These are phyloP conservation scores for Andrena bicolor DNA, from an alignment of 2,888 invertebrate genomes.

Conservation along the genomic window DNA sequence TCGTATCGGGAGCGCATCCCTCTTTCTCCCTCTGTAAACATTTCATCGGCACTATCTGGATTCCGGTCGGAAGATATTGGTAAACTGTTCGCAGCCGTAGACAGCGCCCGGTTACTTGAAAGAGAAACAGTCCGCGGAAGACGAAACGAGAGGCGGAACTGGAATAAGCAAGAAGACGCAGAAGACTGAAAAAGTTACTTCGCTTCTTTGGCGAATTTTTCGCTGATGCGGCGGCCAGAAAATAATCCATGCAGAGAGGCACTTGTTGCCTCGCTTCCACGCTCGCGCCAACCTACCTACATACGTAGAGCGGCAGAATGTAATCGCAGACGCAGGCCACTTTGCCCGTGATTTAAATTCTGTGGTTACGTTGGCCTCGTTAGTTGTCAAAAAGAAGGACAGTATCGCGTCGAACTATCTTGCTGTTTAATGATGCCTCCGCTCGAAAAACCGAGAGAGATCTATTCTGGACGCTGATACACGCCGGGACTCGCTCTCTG, in stretches of 20 bases:
- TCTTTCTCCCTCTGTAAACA: background rate
- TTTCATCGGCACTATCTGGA: background rate
- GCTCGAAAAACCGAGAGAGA: background rate
- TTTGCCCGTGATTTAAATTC: background rate
- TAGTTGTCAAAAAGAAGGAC: background rate
- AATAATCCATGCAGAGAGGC: constrained; percentile 3
- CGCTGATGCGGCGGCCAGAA: background rate
- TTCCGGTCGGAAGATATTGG: background rate
- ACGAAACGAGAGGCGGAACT: background rate
- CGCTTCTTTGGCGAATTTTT: constrained; percentile 20
- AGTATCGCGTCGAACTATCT: background rate
- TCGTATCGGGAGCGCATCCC: background rate
- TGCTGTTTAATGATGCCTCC: background rate
- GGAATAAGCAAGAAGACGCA: constrained; percentile 1
- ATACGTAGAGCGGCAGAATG: no score
- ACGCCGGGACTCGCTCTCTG: background rate
- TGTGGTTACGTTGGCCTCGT: background rate
- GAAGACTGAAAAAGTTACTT: background rate
- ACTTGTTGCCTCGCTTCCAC: constrained; percentile 12
- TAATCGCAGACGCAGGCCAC: background rate
- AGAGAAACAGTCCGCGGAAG: background rate
- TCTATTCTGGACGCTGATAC: constrained; percentile 33
- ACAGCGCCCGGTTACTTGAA: background rate
- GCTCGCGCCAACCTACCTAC: no score
- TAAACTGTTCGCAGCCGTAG: background rate